Base-by-base conservation (phyloP, 2,888 invertebrate species). In the Sepiola atlantica region DNA sequence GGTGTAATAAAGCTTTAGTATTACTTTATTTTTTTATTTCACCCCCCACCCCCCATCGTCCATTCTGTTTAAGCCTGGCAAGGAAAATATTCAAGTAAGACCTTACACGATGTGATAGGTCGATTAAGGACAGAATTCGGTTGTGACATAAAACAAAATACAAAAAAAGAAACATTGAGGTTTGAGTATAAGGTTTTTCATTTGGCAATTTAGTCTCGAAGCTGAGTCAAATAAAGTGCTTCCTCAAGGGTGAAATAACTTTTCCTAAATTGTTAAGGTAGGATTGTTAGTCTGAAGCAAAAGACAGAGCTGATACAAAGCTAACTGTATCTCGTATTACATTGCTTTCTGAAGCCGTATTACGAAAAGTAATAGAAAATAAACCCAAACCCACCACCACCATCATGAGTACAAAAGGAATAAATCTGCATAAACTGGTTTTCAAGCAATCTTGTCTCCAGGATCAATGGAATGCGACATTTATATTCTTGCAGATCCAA, bases 11-110 rank as follows among this genome's bases (percentile, higher is more conserved):
- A n/a, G n/a, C 32, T 18, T n/a, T 77, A n/a, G n/a, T 77, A n/a
- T 18, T 16, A 0, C 16, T 77, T 77, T 14, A 1, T 16, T 77
- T 77, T n/a, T 14, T 32, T 77, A 24, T 0, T 57, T 57, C 20
- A 57, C 24, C 3, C 24, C 32, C 18, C 16, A 3, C 4, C 14
- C n/a, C 18, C n/a, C 21, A 45, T 8, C 45, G 45, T n/a, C 45
- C n/a, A 4, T n/a, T 16, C 18, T 12, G 32, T 77, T 77, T 32
- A 77, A 14, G 32, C 32, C 77, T 4, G 16, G 77, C n/a, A 77
- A 77, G 77, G 32, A 77, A 77, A 77, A n/a, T 77, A 77, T 77
- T n/a, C n/a, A 32, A 77, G n/a, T 77, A 77, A n/a, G 77, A 77
- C 3, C n/a, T 77, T 77, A 32, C 16, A 32, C 32, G 77, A 77